phyloP scores from a whole-genome alignment of 2,888 invertebrate species.

The Tortricodes alternella region DNA sequence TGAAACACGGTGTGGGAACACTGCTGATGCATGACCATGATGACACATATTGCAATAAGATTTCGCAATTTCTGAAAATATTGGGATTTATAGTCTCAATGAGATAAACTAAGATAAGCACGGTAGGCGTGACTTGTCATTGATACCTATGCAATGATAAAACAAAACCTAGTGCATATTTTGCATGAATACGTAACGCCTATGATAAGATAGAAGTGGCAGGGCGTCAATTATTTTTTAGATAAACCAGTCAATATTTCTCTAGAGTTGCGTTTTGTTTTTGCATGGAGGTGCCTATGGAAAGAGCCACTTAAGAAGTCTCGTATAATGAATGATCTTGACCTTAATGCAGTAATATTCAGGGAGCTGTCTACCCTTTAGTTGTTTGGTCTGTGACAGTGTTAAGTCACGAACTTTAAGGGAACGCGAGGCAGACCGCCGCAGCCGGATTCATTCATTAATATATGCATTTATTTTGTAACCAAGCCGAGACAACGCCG shows the following conservation, averaged over 20 bases:
- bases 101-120: neutral
- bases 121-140: neutral
- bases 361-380: slow-evolving; percentile 20
- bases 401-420: slow-evolving; percentile 57
- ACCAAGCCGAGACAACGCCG: slow-evolving; percentile 34
- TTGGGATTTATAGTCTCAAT: neutral
- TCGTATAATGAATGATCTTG: no score
- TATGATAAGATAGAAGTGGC: no score
- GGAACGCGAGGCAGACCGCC: slow-evolving; percentile 55
- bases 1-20: slow-evolving; percentile 9
- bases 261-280: neutral
- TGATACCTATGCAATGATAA: no score
- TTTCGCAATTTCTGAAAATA: slow-evolving; percentile 8
- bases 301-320: no score
- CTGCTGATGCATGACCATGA: slow-evolving; percentile 2
- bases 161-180: no score
- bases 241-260: no score
- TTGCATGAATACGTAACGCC: no score
- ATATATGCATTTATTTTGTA: slow-evolving; percentile 63
- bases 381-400: slow-evolving; percentile 52
- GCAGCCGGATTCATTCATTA: slow-evolving; percentile 71
- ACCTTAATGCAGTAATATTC: neutral
- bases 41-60: slow-evolving; percentile 17
- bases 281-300: no score
- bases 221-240: no score